Conservation (phyloP, 2,797 vertebrate species). For the Momotus momota region DNA sequence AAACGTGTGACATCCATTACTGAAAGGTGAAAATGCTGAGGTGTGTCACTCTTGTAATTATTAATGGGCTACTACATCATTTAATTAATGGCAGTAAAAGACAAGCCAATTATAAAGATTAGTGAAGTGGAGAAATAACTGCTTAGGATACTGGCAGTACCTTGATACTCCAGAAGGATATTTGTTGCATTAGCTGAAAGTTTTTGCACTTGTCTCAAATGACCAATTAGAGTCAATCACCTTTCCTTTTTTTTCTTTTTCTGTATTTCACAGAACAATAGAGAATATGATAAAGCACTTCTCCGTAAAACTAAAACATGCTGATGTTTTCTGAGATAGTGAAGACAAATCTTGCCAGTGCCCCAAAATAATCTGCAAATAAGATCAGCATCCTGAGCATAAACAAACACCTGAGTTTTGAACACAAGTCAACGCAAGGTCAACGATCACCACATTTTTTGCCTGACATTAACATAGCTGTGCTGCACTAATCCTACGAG, state of each 20-base stretch:
- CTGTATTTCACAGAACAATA: background rate
- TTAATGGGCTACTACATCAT: constrained; percentile 96
- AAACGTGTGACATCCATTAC: constrained; percentile 81
- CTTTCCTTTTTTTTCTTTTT: background rate
- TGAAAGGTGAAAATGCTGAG: constrained; percentile 87
- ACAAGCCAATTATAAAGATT: constrained; percentile 98
- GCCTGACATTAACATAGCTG: constrained; percentile 57
- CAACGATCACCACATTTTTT: constrained; percentile 71
- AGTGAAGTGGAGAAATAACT: constrained; percentile 96
- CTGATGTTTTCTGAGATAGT: background rate
- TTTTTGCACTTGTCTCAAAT: constrained; percentile 40
- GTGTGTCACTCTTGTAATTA: constrained; percentile 88
- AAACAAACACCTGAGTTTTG: constrained; percentile 61
- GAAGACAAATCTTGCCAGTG: constrained; percentile 32
- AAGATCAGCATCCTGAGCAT: constrained; percentile 65
- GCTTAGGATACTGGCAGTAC: constrained; percentile 86
- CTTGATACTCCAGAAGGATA: constrained; percentile 79
- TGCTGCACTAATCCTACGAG: constrained; percentile 55
- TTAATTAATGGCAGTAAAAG: constrained; percentile 98
- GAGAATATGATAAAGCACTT: background rate
- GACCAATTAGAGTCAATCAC: background rate
- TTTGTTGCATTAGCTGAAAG: constrained; percentile 71
- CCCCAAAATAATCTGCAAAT: constrained; percentile 60
- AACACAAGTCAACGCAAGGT: constrained; percentile 54
- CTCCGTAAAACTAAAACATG: background rate